Evolutionary conservation across 2,797 vertebrate genomes (phyloP), one percentile per base, ranked within the genome.

Genomic region (Sebastiscus tertius): DNA sequence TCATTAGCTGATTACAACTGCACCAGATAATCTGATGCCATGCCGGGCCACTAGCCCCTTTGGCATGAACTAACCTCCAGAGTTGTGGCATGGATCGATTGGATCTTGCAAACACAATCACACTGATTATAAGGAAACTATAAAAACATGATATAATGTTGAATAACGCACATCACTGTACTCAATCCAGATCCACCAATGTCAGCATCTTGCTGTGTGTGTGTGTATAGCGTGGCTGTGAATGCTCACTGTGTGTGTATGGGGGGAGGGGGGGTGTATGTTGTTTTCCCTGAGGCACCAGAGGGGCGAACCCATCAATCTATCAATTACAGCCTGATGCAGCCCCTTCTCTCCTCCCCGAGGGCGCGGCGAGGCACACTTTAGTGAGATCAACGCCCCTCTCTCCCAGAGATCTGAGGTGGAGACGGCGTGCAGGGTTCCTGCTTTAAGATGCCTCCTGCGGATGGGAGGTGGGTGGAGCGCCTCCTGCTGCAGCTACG

Each of bases 1-100:
- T 87, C 70, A 90, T 89, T 86, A 86, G 87, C 89, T 91, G 83
- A 92, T 89, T 89, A 85, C 77, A 87, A 81, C 77, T 63, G 69
- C 83, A 87, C 39, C 82, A 72, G 88, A 87, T 92, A 88, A 89
- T 91, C 39, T 84, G 82, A 87, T 89, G 84, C 81, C 78, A 89
- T 80, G 82, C 72, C 46, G 79, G 42, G 16, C 42, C 42, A 46
- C 36, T 39, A 46, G 49, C 77, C 82, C 89, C 88, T 77, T 75
- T 83, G 85, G 85, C 86, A 77, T 82, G 34, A 86, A 77, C 80
- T 86, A 90, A 88, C 86, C 88, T 88, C 81, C 74, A 90, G 79
- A 86, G 86, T 72, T 81, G 70, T 82, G 75, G 29, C 61, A 34
- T 7, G 1, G 56, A 89, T 93, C 85, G 76, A 92, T 94, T 76